Evolutionary conservation across 37 sponge, comb jelly and placozoan genomes (phyloP).

Genomic region (Halichondria panicea): DNA sequence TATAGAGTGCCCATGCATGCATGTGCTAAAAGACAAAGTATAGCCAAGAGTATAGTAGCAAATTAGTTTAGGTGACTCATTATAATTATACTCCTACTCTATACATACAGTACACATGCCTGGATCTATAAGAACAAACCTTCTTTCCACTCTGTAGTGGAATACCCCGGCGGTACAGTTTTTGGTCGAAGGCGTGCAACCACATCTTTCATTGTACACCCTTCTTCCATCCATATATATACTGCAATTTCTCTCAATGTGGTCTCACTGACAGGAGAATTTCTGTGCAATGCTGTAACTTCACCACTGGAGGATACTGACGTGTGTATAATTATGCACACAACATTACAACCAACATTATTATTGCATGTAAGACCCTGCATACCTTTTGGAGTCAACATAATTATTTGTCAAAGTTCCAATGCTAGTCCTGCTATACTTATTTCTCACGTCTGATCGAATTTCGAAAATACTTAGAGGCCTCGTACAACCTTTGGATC

Average conservation of each 20-base stretch:
- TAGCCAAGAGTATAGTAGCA: too few relatives aligned
- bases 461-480: constrained; percentile 10
- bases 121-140: too few relatives aligned
- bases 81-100: too few relatives aligned
- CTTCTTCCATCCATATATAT: too few relatives aligned
- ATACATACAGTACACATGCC: too few relatives aligned
- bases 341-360: not conserved
- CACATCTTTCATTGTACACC: not conserved
- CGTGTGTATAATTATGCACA: not conserved
- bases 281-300: not conserved
- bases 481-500: too few relatives aligned
- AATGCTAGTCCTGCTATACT: not conserved
- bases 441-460: not conserved
- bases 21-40: too few relatives aligned
- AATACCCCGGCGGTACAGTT: constrained; percentile 5
- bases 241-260: too few relatives aligned
- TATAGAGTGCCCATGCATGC: too few relatives aligned
- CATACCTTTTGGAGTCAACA: constrained; percentile 3
- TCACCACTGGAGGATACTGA: not conserved
- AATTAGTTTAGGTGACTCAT: too few relatives aligned
- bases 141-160: too few relatives aligned
- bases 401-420: not conserved
- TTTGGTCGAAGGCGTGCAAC: not conserved
- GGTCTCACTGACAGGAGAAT: not conserved
- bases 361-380: not conserved